phyloP scores from a whole-genome alignment of 2,888 invertebrate species.

The Girardia tigrina region DNA sequence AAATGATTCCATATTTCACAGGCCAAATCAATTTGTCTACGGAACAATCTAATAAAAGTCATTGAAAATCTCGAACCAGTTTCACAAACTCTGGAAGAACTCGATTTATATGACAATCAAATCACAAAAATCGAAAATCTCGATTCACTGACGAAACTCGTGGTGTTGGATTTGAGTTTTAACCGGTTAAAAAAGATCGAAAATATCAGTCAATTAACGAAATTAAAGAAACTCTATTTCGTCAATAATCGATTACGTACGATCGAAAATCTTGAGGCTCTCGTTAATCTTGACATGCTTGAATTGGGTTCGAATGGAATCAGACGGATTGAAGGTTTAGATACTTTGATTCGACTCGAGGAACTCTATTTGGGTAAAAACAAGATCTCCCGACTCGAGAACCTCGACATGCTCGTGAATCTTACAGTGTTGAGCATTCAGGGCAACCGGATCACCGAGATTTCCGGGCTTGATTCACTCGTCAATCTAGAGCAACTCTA shows the following conservation, averaged over 20 bases:
- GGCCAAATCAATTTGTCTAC: conserved; percentile 55
- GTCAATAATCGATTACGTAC: conserved; percentile 74
- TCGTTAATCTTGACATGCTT: conserved; percentile 65
- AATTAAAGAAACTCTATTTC: conserved; percentile 68
- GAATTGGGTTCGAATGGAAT: conserved; percentile 81
- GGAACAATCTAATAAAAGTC: conserved; percentile 86
- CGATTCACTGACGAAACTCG: conserved; percentile 68
- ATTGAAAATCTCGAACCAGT: conserved; percentile 73
- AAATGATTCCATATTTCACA: no score
- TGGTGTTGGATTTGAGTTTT: conserved; percentile 84
- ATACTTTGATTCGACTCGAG: conserved; percentile 61
- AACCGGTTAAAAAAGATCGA: conserved; percentile 76
- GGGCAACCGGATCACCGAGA: conserved; percentile 67
- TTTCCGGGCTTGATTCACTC: conserved; percentile 68
- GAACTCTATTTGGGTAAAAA: conserved; percentile 81
- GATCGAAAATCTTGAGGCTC: conserved; percentile 71
- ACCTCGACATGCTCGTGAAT: conserved; percentile 61
- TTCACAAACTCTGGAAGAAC: conserved; percentile 61
- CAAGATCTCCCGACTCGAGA: conserved; percentile 73
- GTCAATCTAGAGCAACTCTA: conserved; percentile 70
- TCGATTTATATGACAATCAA: conserved; percentile 94
- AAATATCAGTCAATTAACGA: conserved; percentile 63
- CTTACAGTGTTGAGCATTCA: conserved; percentile 72
- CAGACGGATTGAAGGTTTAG: conserved; percentile 72
- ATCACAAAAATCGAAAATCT: conserved; percentile 78